phyloP scores from a whole-genome alignment of 2,888 invertebrate genomes.

The Drosophila kuntzei region DNA sequence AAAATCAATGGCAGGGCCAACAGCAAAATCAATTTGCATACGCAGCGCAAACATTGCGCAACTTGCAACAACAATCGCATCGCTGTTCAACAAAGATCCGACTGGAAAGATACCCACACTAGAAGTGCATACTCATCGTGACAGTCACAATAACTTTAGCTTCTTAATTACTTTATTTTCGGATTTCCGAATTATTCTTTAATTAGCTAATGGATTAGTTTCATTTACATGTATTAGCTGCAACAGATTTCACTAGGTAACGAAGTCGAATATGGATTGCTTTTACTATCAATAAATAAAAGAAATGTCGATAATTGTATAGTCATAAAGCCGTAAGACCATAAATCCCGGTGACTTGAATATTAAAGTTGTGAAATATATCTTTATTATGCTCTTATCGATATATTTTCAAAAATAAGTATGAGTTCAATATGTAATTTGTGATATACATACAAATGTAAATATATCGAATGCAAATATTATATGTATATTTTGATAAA shows the following conservation, averaged over 20 bases:
- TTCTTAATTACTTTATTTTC: constrained; percentile 9
- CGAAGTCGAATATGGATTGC: neutral
- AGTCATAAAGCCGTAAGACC: too few relatives aligned
- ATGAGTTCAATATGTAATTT: too few relatives aligned
- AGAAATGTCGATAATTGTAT: too few relatives aligned
- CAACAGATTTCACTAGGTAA: neutral
- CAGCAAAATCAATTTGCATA: constrained; percentile 66
- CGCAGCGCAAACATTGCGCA: constrained; percentile 38
- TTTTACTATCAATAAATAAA: neutral
- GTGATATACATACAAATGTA: too few relatives aligned
- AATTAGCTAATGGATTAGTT: neutral
- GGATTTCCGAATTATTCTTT: too few relatives aligned
- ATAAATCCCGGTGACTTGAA: too few relatives aligned
- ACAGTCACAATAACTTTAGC: neutral
- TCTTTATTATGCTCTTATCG: too few relatives aligned
- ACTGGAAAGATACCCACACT: constrained; percentile 3
- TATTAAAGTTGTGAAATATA: too few relatives aligned
- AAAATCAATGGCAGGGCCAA: constrained; percentile 20
- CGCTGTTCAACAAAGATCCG: neutral
- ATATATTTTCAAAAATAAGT: too few relatives aligned
- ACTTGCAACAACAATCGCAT: constrained; percentile 11
- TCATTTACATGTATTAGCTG: neutral
- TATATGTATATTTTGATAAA: too few relatives aligned
- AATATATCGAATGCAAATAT: too few relatives aligned
- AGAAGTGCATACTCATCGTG: constrained; percentile 1